These are phyloP conservation scores for Ptilorrhoa leucosticta DNA, from an alignment of 2,113 vertebrate genomes.

Conservation along the genomic window DNA sequence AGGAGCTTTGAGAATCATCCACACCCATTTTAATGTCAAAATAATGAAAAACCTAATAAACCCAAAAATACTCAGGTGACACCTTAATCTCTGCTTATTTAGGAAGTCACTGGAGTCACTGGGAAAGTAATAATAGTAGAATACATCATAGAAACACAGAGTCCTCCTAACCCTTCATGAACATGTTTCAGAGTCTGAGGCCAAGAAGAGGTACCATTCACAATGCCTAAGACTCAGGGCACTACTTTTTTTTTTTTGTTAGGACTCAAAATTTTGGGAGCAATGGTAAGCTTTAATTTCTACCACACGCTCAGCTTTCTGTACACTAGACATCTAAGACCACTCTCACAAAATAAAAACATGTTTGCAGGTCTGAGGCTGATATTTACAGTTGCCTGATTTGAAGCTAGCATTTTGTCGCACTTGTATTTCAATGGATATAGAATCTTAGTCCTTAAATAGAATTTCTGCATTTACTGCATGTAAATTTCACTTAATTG, in stretches of 20 bases:
- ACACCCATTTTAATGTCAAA: not conserved
- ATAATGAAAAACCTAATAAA: not conserved
- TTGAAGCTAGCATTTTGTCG: not conserved
- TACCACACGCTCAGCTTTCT: not conserved
- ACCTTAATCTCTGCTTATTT: not conserved
- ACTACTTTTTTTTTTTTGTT: not conserved
- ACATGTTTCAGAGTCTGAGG: not conserved
- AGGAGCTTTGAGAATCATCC: not conserved
- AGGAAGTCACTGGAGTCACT: not conserved
- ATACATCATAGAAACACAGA: not conserved
- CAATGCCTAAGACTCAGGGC: not conserved
- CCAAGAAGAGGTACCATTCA: not conserved
- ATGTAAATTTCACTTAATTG: not conserved
- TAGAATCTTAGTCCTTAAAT: not conserved
- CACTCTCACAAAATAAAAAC: not conserved
- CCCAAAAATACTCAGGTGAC: not conserved
- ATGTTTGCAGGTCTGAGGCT: not conserved
- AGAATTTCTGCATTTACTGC: not conserved
- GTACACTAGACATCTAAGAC: not conserved
- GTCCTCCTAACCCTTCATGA: not conserved
- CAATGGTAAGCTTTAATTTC: not conserved
- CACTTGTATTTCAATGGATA: not conserved
- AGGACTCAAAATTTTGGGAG: not conserved
- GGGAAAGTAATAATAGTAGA: not conserved
- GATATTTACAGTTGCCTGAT: not conserved